Evolutionary conservation across 2,797 vertebrate genomes (phyloP), one percentile per base, ranked within the genome.

Genomic region (Pachyuromys duprasi): DNA sequence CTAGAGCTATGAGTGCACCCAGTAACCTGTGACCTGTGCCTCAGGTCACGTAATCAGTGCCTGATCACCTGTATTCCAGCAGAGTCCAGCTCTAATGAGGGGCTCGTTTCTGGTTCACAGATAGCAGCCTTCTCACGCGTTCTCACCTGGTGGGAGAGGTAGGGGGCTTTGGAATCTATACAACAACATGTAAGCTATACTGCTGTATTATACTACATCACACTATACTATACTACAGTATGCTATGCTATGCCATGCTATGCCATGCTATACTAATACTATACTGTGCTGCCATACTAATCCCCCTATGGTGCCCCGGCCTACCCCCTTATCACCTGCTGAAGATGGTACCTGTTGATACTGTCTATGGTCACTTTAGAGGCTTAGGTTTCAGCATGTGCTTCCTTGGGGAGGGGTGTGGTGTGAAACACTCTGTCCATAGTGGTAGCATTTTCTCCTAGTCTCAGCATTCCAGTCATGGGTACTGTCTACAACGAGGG

Each of bases 31-130:
- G n/a, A n/a, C n/a, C 62, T 45, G 28, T 65, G 81, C 42, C 39
- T 39, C 65, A 65, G 31, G 39, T 22, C 28, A 67, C 28, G 31
- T 33, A 42, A 83, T 65, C 28, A 4, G 9, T 3, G 1, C 11
- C 24, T 82, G 36, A 42, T 24, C 6, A 42, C 18, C 39, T 49
- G 17, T 20, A 20, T 7, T 33, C 81, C 28, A 84, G 39, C 15
- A 49, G 62, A 84, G 28, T 33, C 62, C 28, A 65, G 28, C 18
- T 33, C 86, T 82, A 45, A 60, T 8, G 0, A 4, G 57, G 5
- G 28, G 17, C 18, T 6, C 0, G 0, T 0, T 15, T n/a, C 80
- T 36, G 42, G 14, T n/a, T 55, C 15, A 15, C 18, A 39, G n/a
- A 6, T 5, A 11, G 20, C 24, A 4, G 67, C 3, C 45, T 39